A percentile compares a stretch with the other conserved stretches of the same genome.
Evolutionary conservation across 1,140 invertebrate genomes (phyloP).

Genomic region (Drosophila santomea): DNA sequence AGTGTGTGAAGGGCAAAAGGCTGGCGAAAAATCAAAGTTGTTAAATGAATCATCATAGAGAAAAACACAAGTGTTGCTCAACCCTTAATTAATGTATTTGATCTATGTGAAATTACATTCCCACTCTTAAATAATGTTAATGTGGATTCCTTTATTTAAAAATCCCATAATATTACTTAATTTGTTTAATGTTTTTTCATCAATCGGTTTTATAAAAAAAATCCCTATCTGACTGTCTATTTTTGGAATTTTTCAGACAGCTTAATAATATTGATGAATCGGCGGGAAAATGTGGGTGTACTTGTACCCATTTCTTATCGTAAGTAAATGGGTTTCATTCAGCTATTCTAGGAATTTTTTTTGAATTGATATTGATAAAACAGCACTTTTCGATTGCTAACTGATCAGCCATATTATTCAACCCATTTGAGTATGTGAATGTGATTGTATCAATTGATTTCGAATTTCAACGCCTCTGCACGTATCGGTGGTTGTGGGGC

Average conservation of each 20-base stretch:
- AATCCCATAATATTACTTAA: too few relatives aligned
- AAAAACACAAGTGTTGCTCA: neutral
- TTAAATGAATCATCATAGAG: slow-evolving; percentile 17
- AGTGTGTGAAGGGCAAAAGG: slow-evolving; percentile 53
- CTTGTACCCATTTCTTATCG: slow-evolving; percentile 1
- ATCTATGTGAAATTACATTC: too few relatives aligned
- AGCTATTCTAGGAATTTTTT: slow-evolving; percentile 14
- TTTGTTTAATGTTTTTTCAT: neutral
- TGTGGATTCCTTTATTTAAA: too few relatives aligned
- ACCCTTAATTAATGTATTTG: neutral
- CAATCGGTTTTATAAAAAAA: neutral
- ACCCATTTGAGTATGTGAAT: slow-evolving; percentile 22
- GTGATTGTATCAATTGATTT: slow-evolving; percentile 36
- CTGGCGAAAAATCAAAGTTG: slow-evolving; percentile 10
- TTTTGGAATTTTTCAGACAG: neutral
- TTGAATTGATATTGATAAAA: neutral
- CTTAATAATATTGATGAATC: slow-evolving; percentile 1
- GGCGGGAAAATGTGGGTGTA: neutral
- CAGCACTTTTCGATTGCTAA: neutral
- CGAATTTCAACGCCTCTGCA: slow-evolving; percentile 30
- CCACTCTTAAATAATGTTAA: too few relatives aligned
- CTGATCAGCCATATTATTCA: slow-evolving; percentile 14
- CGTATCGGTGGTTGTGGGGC: slow-evolving; percentile 9
- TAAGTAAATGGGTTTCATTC: neutral
- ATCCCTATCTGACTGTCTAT: neutral